Evolutionary conservation across 2,113 vertebrate species (phyloP).

Genomic region (Pachyramphus minor): DNA sequence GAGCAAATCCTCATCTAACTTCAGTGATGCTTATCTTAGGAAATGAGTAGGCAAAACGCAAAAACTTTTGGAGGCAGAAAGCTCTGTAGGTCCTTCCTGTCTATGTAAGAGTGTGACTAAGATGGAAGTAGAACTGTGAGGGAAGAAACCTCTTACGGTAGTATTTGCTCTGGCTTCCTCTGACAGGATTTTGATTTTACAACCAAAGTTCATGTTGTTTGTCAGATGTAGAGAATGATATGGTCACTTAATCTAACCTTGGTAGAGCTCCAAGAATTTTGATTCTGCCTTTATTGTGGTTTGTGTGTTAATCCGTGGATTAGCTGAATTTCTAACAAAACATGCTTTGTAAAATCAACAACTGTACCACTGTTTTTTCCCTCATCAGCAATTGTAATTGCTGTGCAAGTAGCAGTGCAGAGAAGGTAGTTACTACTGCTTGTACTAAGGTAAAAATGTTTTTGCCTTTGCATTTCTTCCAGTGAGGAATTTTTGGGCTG

Average conservation of each 20-base stretch:
- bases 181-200: neutral
- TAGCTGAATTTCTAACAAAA: neutral
- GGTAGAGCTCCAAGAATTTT: neutral
- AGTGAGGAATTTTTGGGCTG: neutral
- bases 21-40: neutral
- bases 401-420: neutral
- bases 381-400: neutral
- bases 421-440: neutral
- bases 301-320: neutral
- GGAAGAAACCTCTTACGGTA: neutral
- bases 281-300: neutral
- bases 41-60: neutral
- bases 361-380: neutral
- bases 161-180: neutral
- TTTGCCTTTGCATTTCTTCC: neutral
- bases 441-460: neutral
- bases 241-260: neutral
- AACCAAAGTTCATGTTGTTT: neutral
- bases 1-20: neutral
- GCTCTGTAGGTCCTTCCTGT: neutral
- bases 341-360: neutral
- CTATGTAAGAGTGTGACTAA: neutral
- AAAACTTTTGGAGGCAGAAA: neutral
- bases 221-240: rapidly evolving
- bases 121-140: neutral